Evolutionary conservation across 2,113 vertebrate genomes (phyloP).

Genomic region (Oncorhynchus keta): DNA sequence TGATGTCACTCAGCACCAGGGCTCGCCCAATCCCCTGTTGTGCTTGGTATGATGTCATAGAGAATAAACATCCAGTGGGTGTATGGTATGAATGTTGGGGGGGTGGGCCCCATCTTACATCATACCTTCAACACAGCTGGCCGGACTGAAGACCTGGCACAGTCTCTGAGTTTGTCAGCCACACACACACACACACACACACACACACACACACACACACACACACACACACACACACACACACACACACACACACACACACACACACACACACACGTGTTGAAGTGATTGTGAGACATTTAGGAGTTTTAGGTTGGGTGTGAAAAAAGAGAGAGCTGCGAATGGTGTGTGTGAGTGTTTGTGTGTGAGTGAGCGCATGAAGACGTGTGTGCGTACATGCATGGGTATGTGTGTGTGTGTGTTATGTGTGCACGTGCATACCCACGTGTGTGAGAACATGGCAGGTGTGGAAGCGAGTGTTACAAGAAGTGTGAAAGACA

Average conservation of each 20-base stretch:
- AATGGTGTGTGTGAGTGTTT: constrained; percentile 32
- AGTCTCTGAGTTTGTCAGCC: background rate
- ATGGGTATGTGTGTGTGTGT: too few species aligned
- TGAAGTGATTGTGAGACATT: background rate
- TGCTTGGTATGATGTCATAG: background rate
- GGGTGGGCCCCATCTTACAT: background rate
- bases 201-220: too few species aligned
- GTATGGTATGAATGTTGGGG: background rate
- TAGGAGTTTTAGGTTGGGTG: background rate
- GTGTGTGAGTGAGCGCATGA: background rate
- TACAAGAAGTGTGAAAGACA: constrained; percentile 48
- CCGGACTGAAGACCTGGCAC: background rate
- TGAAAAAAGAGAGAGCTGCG: background rate
- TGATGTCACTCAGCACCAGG: background rate
- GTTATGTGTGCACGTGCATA: background rate
- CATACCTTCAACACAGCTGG: background rate
- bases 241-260: background rate
- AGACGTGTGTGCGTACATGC: background rate
- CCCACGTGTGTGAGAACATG: constrained; percentile 1
- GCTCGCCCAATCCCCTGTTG: background rate
- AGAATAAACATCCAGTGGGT: background rate
- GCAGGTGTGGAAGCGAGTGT: constrained; percentile 58
- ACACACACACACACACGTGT: background rate
- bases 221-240: background rate
- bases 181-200: too few species aligned